These are phyloP conservation scores for Luperina testacea DNA, from an alignment of 2,888 invertebrate species.

Conservation along the genomic window DNA sequence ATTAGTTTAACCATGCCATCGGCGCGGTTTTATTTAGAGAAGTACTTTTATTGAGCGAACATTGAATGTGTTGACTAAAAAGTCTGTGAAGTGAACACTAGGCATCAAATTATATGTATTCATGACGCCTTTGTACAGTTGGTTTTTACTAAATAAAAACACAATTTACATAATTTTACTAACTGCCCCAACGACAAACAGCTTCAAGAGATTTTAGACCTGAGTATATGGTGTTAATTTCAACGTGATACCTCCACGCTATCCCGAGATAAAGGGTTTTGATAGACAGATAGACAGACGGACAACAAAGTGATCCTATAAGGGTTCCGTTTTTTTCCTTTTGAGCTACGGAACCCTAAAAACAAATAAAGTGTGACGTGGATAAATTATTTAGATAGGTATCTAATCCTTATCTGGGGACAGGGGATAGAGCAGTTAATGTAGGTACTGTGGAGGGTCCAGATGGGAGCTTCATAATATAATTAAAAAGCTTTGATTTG, in stretches of 20 bases:
- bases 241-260: no score
- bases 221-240: no score
- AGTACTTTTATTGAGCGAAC: neutral
- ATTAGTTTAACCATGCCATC: slow-evolving; percentile 1
- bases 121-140: neutral
- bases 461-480: no score
- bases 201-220: no score
- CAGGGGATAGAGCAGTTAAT: neutral
- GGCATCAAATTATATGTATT: neutral
- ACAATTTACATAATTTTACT: neutral
- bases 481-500: no score
- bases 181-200: neutral
- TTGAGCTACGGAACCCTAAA: no score
- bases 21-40: neutral
- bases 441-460: no score
- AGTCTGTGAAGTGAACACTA: neutral
- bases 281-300: no score
- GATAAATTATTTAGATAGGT: neutral
- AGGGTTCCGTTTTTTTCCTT: no score
- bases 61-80: neutral
- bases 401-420: neutral
- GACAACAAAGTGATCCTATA: no score
- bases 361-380: neutral
- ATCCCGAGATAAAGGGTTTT: no score
- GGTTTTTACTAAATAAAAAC: neutral